Percentiles rank a stretch among this genome's conserved stretches.
Evolutionary conservation across 2,888 invertebrate genomes (phyloP).

Genomic region (Drosophila dives): DNA sequence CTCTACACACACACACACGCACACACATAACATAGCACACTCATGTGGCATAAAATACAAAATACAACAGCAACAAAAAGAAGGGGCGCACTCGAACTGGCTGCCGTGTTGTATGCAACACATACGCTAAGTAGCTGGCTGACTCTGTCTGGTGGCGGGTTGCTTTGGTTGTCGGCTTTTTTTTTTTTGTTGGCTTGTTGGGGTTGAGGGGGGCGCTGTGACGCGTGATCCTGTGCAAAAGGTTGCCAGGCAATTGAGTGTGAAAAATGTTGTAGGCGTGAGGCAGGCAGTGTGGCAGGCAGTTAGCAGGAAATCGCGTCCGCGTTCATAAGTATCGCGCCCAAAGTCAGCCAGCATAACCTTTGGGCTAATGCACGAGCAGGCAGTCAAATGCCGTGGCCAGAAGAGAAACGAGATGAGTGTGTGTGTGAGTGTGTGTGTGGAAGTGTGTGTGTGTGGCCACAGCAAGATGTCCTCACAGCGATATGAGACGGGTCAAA

Average conservation of each 20-base stretch:
- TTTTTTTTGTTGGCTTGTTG: not conserved
- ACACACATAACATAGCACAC: conserved; percentile 5
- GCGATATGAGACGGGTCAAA: conserved; percentile 72
- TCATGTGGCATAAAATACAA: conserved; percentile 13
- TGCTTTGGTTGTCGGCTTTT: not conserved
- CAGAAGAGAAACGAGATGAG: not conserved
- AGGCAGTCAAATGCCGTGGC: conserved; percentile 73
- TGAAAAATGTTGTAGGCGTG: conserved; percentile 74
- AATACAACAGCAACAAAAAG: conserved; percentile 4
- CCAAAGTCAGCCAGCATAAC: conserved; percentile 58
- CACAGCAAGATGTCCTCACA: conserved; percentile 47
- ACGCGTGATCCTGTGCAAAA: conserved; percentile 75
- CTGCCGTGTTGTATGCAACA: conserved; percentile 69
- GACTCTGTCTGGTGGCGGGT: conserved; percentile 13
- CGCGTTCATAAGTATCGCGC: conserved; percentile 56
- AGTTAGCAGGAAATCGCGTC: conserved; percentile 28
- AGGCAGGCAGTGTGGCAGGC: conserved; percentile 10
- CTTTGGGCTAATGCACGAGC: conserved; percentile 76
- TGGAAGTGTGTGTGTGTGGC: not conserved
- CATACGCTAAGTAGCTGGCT: conserved; percentile 71
- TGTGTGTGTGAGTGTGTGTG: not conserved
- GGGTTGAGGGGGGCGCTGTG: conserved; percentile 28
- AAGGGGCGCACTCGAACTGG: conserved; percentile 33
- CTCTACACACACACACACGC: conserved; percentile 36
- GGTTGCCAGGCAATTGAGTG: conserved; percentile 79